These are phyloP conservation scores for Leptatherina wallacei DNA, from an alignment of 2,797 vertebrate genomes.

Conservation along the genomic window DNA sequence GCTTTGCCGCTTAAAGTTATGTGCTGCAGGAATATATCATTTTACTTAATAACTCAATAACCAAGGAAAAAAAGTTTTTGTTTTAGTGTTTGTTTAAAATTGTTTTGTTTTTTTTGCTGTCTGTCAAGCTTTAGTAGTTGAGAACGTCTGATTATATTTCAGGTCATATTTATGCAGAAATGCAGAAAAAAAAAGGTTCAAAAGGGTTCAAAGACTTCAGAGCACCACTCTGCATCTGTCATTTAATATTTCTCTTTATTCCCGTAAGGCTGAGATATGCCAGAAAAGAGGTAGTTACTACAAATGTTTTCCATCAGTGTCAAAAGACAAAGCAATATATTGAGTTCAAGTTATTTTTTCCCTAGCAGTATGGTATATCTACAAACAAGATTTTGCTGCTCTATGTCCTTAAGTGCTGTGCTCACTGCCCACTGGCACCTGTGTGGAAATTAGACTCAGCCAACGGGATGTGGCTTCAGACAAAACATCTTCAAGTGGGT, in stretches of 20 bases:
- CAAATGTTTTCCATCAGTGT: not conserved
- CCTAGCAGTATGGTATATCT: not conserved
- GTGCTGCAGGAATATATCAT: not conserved
- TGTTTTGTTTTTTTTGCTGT: not conserved
- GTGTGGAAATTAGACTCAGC: constrained; percentile 23
- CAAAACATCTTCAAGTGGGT: constrained; percentile 48
- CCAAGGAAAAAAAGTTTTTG: not conserved
- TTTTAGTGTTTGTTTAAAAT: not conserved
- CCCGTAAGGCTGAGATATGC: not conserved
- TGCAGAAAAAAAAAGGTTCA: no score
- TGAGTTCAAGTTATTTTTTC: not conserved
- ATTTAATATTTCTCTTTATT: not conserved
- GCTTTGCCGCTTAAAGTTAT: not conserved
- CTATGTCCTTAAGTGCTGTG: not conserved
- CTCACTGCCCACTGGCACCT: constrained; percentile 25
- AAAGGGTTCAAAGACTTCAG: not conserved
- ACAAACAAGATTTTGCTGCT: not conserved
- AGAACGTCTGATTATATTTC: no score
- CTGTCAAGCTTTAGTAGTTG: no score
- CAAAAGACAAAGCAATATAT: not conserved
- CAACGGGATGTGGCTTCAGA: constrained; percentile 44
- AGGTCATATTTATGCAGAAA: no score
- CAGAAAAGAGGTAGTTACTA: not conserved
- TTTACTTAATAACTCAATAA: not conserved
- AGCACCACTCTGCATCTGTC: not conserved